Percentiles rank a stretch among this genome's conserved stretches.
These are phyloP conservation scores for Scyliorhinus canicula DNA, from an alignment of 2,797 vertebrate genomes.

Conservation along the genomic window DNA sequence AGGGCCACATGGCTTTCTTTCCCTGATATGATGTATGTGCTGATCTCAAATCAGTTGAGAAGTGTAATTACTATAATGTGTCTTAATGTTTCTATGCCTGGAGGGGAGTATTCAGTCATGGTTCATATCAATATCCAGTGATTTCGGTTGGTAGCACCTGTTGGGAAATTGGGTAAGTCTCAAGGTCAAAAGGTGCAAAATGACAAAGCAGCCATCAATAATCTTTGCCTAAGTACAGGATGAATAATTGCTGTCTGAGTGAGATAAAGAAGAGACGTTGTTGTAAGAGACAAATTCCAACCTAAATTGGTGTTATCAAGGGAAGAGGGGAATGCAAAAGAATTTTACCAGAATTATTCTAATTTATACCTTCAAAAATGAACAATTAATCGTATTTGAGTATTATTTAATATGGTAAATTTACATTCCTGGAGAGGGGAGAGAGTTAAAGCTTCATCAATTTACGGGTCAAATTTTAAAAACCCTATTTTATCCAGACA, in stretches of 20 bases:
- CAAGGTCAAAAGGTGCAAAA: neutral
- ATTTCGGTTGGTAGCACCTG: neutral
- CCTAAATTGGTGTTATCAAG: neutral
- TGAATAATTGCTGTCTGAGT: neutral
- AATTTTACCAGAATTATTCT: neutral
- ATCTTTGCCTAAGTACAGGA: neutral
- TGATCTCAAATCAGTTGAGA: too few species aligned
- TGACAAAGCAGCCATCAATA: neutral
- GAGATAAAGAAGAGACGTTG: neutral
- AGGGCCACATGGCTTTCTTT: neutral
- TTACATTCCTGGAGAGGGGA: neutral
- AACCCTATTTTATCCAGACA: neutral
- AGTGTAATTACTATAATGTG: too few species aligned
- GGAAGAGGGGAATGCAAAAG: neutral
- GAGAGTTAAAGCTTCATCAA: neutral
- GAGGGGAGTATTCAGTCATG: too few species aligned
- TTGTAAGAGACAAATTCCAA: neutral
- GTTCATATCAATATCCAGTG: neutral
- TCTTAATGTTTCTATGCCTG: too few species aligned
- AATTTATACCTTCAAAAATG: neutral
- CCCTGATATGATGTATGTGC: neutral
- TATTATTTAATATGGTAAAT: constrained; percentile 14
- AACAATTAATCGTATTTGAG: neutral
- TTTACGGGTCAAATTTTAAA: neutral
- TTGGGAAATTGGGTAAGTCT: neutral